Evolutionary conservation across 2,797 vertebrate genomes (phyloP).

Genomic region (Anguilla anguilla): DNA sequence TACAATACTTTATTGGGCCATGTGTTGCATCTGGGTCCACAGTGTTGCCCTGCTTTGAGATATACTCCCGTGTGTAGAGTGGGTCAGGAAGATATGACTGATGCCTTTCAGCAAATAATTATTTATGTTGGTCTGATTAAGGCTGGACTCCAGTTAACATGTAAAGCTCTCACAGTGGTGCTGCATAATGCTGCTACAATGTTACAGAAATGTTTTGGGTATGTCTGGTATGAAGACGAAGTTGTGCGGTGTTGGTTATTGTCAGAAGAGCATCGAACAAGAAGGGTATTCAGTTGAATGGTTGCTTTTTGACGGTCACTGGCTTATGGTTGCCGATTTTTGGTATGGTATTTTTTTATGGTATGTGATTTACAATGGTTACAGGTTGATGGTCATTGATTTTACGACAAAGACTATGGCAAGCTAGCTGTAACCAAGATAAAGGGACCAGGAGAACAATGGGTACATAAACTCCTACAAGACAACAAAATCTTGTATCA

Average conservation of each 20-base stretch:
- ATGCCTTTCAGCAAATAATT: neutral
- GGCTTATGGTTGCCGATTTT: neutral
- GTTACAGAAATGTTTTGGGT: neutral
- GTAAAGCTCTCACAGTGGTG: neutral
- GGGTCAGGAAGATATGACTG: neutral
- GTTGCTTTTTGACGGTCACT: neutral
- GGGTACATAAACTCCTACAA: neutral
- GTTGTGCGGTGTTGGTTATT: neutral
- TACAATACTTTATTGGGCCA: neutral
- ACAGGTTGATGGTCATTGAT: neutral
- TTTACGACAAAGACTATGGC: neutral
- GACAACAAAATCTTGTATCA: neutral
- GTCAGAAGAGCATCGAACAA: constrained; percentile 25
- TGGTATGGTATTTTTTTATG: neutral
- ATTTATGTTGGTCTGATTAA: constrained; percentile 25
- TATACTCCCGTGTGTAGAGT: neutral
- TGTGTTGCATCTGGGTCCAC: constrained; percentile 7
- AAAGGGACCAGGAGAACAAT: neutral
- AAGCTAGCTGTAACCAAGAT: neutral
- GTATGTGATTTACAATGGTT: neutral
- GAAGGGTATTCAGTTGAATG: neutral
- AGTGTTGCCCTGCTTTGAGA: constrained; percentile 9
- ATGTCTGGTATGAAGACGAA: neutral
- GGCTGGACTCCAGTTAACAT: constrained; percentile 7
- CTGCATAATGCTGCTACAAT: constrained; percentile 14